phyloP scores from a whole-genome alignment of 2,888 invertebrate species.

The Homarus gammarus region DNA sequence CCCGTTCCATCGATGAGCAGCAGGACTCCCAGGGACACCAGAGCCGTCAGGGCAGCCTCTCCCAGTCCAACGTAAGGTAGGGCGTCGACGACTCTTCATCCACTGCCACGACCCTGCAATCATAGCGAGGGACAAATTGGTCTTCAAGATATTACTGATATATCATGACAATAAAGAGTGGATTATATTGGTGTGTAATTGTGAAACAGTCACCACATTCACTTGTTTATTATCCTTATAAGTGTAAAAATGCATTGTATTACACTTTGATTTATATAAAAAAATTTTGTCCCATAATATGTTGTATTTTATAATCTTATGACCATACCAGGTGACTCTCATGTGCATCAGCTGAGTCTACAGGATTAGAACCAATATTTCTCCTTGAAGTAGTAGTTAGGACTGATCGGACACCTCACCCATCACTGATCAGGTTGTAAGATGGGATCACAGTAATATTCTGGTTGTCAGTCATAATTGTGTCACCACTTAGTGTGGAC shows the following conservation, averaged over 20 bases:
- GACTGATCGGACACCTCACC: too few relatives aligned
- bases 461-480: too few relatives aligned
- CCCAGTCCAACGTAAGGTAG: constrained; percentile 75
- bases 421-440: too few relatives aligned
- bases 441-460: too few relatives aligned
- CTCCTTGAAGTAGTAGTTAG: too few relatives aligned
- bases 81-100: constrained; percentile 44
- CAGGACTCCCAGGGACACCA: constrained; percentile 56
- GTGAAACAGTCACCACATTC: constrained; percentile 60
- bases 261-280: not conserved
- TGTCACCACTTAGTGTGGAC: too few relatives aligned
- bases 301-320: not conserved
- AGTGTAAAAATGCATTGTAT: not conserved
- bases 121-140: constrained; percentile 22
- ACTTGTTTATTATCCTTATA: not conserved
- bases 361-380: too few relatives aligned
- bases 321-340: too few relatives aligned
- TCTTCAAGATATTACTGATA: constrained; percentile 38
- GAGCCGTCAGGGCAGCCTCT: constrained; percentile 68
- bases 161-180: constrained; percentile 43
- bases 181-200: constrained; percentile 37
- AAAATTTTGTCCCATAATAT: not conserved
- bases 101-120: constrained; percentile 31
- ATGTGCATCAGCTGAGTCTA: too few relatives aligned
- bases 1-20: constrained; percentile 64